Evolutionary conservation across 2,797 vertebrate genomes (phyloP).

Genomic region (Arnoldichthys spilopterus): DNA sequence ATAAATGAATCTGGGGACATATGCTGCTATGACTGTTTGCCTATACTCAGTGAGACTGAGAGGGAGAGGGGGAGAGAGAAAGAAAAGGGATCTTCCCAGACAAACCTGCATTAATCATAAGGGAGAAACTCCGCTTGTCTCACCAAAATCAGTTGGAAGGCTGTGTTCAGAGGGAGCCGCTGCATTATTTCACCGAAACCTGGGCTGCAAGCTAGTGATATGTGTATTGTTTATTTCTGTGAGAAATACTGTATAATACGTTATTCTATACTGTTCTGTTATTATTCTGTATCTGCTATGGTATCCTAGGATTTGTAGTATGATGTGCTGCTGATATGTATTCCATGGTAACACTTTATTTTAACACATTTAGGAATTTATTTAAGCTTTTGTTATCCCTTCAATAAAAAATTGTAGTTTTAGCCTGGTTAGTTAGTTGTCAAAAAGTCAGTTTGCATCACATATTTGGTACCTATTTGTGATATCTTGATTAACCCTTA

Average conservation of each 20-base stretch:
- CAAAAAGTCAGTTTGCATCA: too few relatives aligned
- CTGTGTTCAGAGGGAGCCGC: background rate
- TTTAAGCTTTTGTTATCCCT: too few relatives aligned
- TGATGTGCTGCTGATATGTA: too few relatives aligned
- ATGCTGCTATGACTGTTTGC: slow-evolving; percentile 68
- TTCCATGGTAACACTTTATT: too few relatives aligned
- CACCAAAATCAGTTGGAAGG: slow-evolving; percentile 16
- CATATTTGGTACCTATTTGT: too few relatives aligned
- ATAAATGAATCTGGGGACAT: slow-evolving; percentile 50
- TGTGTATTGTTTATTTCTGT: background rate
- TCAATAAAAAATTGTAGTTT: too few relatives aligned
- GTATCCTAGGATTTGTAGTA: background rate
- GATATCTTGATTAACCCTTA: too few relatives aligned
- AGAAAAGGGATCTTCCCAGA: slow-evolving; percentile 16
- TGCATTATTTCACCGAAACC: background rate
- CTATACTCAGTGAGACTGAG: slow-evolving; percentile 59
- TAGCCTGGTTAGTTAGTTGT: too few relatives aligned
- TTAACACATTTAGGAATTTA: too few relatives aligned
- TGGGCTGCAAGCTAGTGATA: background rate
- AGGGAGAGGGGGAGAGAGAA: slow-evolving; percentile 32
- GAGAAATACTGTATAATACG: background rate
- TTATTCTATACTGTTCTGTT: too few relatives aligned
- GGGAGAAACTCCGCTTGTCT: slow-evolving; percentile 29
- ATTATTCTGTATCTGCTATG: background rate
- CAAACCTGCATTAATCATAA: slow-evolving; percentile 38